These are phyloP conservation scores for Melipona beecheii DNA, from an alignment of 2,888 invertebrate species.

Conservation along the genomic window DNA sequence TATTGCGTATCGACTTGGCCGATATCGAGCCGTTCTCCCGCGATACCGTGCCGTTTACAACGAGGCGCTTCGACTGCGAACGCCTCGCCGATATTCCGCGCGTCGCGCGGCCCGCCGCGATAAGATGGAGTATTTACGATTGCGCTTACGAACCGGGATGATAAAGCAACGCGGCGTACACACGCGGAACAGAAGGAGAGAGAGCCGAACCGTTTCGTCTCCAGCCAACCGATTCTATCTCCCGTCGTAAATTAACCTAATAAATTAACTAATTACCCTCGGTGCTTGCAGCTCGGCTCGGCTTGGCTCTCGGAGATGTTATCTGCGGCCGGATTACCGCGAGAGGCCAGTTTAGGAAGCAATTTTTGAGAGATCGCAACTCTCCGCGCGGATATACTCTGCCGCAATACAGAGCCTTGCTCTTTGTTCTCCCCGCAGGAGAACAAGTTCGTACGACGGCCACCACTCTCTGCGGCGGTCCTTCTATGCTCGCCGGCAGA, in stretches of 20 bases:
- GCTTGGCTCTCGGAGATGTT: not conserved
- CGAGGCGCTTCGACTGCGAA: slow-evolving; percentile 29
- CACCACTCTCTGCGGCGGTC: not conserved
- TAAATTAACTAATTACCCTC: slow-evolving; percentile 16
- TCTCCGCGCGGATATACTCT: not conserved
- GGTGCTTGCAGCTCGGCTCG: not conserved
- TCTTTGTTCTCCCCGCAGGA: not conserved
- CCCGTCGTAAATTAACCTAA: not conserved
- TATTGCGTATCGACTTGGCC: slow-evolving; percentile 46
- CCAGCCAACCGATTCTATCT: slow-evolving; percentile 4
- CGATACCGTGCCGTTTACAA: slow-evolving; percentile 31
- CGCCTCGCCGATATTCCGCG: slow-evolving; percentile 12
- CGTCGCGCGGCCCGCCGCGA: slow-evolving; percentile 9
- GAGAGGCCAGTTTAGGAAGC: not conserved
- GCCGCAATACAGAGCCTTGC: too few species aligned
- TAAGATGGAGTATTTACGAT: slow-evolving; percentile 41
- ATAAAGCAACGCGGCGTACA: not conserved
- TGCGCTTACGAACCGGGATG: slow-evolving; percentile 10
- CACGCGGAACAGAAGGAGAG: not conserved
- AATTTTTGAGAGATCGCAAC: not conserved
- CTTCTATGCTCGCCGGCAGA: not conserved
- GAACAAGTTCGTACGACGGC: not conserved
- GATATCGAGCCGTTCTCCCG: slow-evolving; percentile 26
- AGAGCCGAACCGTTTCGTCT: not conserved
- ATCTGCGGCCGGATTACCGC: not conserved